Conservation (phyloP, 2,113 vertebrate genomes). For the Mola mola region DNA sequence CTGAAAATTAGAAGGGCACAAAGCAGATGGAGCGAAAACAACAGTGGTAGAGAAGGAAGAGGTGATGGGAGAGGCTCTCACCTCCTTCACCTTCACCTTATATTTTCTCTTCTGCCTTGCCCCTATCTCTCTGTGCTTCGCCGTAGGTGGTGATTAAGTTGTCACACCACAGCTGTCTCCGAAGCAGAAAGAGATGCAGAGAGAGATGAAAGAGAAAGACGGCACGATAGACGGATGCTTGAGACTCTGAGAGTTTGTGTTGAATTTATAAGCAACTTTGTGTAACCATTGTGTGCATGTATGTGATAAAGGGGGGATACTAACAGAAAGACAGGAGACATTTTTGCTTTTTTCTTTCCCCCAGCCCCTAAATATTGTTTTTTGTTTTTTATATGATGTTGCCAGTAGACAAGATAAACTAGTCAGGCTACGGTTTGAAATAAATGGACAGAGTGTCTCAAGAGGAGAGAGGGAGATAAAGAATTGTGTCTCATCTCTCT, state of each 20-base stretch:
- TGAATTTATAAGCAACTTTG: conserved; percentile 34
- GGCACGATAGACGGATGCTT: conserved; percentile 21
- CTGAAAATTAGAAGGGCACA: conserved; percentile 3
- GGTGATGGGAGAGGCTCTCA: conserved; percentile 9
- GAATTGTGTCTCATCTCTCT: conserved; percentile 13
- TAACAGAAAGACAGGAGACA: conserved; percentile 8
- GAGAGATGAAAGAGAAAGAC: conserved; percentile 10
- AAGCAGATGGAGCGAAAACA: conserved; percentile 13
- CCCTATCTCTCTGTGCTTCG: conserved; percentile 13
- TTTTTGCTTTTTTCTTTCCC: background rate
- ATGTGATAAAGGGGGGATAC: conserved; percentile 20
- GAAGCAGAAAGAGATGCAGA: conserved; percentile 21
- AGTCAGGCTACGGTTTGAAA: conserved; percentile 19
- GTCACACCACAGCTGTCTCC: conserved; percentile 51
- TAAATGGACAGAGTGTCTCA: conserved; percentile 20
- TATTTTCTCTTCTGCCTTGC: conserved; percentile 41
- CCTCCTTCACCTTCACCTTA: background rate
- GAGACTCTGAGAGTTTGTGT: conserved; percentile 21
- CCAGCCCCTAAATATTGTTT: conserved; percentile 1
- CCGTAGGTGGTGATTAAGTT: conserved; percentile 63
- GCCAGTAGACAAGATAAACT: conserved; percentile 29
- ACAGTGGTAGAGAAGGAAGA: background rate
- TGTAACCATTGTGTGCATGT: conserved; percentile 2
- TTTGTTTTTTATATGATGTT: conserved; percentile 2
- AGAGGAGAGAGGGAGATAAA: background rate